Percentiles rank a stretch among this genome's conserved stretches.
phyloP scores from a whole-genome alignment of 2,888 invertebrate species.

The Scrobipalpa costella region DNA sequence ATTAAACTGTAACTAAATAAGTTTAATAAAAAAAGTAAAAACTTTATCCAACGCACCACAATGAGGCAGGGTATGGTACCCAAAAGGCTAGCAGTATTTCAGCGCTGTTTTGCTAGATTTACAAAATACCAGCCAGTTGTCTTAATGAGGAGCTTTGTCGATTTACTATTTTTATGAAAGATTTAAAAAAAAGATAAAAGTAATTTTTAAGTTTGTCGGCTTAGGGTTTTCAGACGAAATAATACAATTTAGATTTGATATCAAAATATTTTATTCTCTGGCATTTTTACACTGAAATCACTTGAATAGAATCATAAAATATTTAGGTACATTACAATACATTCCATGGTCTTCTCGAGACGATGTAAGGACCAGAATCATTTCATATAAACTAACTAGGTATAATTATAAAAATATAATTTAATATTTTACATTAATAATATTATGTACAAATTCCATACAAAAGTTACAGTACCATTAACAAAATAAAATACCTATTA shows the following conservation, averaged over 20 bases:
- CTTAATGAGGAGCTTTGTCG: no score
- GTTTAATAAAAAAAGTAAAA: no score
- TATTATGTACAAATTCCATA: slow-evolving; percentile 48
- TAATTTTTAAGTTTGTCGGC: no score
- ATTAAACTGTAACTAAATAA: no score
- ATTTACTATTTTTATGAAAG: no score
- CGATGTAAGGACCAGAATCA: slow-evolving; percentile 35
- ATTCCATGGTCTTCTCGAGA: slow-evolving; percentile 34
- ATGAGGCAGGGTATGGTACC: no score
- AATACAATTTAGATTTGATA: slow-evolving; percentile 34
- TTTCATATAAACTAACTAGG: slow-evolving; percentile 34
- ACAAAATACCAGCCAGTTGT: no score
- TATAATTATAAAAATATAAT: slow-evolving; percentile 66
- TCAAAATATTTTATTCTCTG: slow-evolving; percentile 67
- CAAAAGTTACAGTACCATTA: slow-evolving; percentile 43
- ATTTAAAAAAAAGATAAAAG: no score
- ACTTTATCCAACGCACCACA: no score
- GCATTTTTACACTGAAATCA: slow-evolving; percentile 54
- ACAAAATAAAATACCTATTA: slow-evolving; percentile 39
- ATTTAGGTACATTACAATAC: slow-evolving; percentile 31
- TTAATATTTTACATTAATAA: slow-evolving; percentile 51
- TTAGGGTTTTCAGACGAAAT: no score
- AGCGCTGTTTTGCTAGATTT: no score
- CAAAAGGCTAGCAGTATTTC: no score
- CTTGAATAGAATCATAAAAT: slow-evolving; percentile 38